phyloP scores from a whole-genome alignment of 2,113 vertebrate species.

The Dendropsophus ebraccatus region DNA sequence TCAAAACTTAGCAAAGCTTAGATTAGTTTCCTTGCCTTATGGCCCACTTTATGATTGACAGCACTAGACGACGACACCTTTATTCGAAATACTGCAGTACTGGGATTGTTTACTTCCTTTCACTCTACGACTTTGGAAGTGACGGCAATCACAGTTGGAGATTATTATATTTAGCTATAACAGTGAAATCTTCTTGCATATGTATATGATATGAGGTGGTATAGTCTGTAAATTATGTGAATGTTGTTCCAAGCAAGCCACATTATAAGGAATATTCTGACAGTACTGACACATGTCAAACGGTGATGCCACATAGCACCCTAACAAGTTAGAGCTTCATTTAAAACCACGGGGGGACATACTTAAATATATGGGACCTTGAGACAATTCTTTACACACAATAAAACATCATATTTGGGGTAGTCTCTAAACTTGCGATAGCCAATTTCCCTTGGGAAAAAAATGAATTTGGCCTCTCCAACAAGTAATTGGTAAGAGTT shows the following conservation, averaged over 20 bases:
- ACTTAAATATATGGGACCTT: background rate
- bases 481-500: too few relatives aligned
- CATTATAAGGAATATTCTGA: background rate
- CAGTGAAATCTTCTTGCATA: background rate
- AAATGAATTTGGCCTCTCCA: too few relatives aligned
- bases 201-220: slow-evolving; percentile 1
- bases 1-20: slow-evolving; percentile 3
- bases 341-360: background rate
- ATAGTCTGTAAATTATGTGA: background rate
- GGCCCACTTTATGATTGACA: slow-evolving; percentile 41
- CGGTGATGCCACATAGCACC: background rate
- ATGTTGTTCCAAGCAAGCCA: background rate
- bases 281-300: background rate
- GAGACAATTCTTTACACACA: background rate
- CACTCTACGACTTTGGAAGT: background rate
- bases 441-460: too few relatives aligned
- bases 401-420: background rate
- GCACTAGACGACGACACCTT: background rate
- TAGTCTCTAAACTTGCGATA: background rate
- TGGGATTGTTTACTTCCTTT: slow-evolving; percentile 10
- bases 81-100: slow-evolving; percentile 11
- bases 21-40: background rate
- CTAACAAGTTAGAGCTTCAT: background rate
- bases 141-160: slow-evolving; percentile 3
- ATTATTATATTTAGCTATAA: background rate